Percentiles rank a stretch among this genome's conserved stretches.
These are phyloP conservation scores for Sebastes elongatus DNA, from an alignment of 2,797 vertebrate species.

Conservation along the genomic window DNA sequence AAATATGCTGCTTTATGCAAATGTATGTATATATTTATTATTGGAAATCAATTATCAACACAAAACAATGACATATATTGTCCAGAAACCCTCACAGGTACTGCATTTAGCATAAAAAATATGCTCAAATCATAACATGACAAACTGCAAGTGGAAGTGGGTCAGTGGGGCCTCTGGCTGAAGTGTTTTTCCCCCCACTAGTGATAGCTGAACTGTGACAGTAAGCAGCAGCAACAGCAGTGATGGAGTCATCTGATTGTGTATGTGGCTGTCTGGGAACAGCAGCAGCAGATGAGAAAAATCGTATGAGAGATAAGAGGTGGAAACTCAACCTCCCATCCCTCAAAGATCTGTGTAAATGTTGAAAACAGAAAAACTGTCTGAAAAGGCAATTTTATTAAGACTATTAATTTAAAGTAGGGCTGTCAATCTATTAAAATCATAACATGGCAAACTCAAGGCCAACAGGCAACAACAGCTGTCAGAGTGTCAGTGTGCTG, in stretches of 20 bases:
- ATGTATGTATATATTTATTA: no score
- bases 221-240: slow-evolving; percentile 3
- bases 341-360: neutral
- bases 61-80: rapidly evolving
- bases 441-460: no score
- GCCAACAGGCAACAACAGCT: no score
- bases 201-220: neutral
- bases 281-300: neutral
- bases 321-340: neutral
- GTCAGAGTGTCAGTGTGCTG: no score
- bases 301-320: neutral
- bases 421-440: no score
- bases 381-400: neutral
- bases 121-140: no score
- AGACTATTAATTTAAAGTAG: neutral
- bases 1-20: no score
- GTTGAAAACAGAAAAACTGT: neutral
- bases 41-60: no score
- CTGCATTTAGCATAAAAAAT: no score
- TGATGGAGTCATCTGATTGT: neutral
- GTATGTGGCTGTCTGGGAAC: neutral
- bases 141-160: slow-evolving; percentile 46
- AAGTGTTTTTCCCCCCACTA: neutral
- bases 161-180: slow-evolving; percentile 52
- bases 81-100: no score